Base-by-base conservation (phyloP, 2,797 vertebrate species). In the Periophthalmus magnuspinnatus region DNA sequence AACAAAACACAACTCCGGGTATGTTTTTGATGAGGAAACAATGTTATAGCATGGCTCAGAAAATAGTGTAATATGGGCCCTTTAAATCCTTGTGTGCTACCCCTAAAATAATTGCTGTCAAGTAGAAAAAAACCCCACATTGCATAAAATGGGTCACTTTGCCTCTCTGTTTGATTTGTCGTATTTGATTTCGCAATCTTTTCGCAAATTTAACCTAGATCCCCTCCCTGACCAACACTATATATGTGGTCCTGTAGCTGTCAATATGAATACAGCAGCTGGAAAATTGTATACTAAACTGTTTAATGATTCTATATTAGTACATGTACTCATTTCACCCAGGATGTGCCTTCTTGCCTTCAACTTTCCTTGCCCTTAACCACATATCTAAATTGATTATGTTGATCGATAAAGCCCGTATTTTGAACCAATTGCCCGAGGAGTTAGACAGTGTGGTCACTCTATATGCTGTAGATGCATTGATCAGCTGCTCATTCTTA, bases 401-500 rank as follows among this genome's bases (percentile, higher is more conserved):
- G 14, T 22, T 32, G 14, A 65, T 65, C 41, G 32, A 47, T 47
- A 16, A 50, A 65, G 45, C 22, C 24, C 19, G 21, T 65, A 33
- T 33, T 64, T 50, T 65, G 22, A 50, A 28, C 36, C 16, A 11
- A 14, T 41, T 1, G 13, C 61, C 11, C 28, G 38, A 63, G 17
- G 62, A 48, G 62, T 64, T 64, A 47, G 21, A 28, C 41, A 32
- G 45, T 65, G 41, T 50, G 24, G 45, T 33, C 32, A 45, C 45
- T 64, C 41, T 19, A 48, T 24, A 48, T 22, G 21, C 32, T 64
- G 24, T 64, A 24, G 60, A 45, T 21, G 14, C 45, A 65, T 65
- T 50, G 63, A 65, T 50, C 45, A 50, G 45, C 24, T 32, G 45
- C 63, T 65, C 63, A 50, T 50, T 65, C 24, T 17, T 11, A 65